Percentiles rank a stretch among this genome's conserved stretches.
phyloP scores from a whole-genome alignment of 1,140 invertebrate genomes.

The Protaetia brevitarsis region DNA sequence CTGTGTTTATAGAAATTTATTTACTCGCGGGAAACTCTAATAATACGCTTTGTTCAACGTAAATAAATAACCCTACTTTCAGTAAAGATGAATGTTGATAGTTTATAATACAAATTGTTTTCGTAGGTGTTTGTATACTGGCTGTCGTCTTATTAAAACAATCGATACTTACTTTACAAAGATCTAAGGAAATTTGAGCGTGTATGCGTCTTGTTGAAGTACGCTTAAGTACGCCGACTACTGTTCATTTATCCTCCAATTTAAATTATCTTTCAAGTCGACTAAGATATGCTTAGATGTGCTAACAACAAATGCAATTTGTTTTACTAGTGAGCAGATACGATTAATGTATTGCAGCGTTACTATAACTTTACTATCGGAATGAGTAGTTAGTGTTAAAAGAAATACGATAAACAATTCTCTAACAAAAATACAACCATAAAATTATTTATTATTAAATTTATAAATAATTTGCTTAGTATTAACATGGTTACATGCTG shows the following conservation, averaged over 20 bases:
- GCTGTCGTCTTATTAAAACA: slow-evolving; percentile 1
- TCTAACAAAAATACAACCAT: too few relatives aligned
- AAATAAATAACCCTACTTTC: neutral
- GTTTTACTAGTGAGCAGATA: too few relatives aligned
- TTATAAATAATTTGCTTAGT: too few relatives aligned
- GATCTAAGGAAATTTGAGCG: neutral
- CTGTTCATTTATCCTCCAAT: neutral
- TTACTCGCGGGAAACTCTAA: slow-evolving; percentile 15
- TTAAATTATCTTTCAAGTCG: neutral
- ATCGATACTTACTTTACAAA: neutral
- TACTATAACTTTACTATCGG: too few relatives aligned
- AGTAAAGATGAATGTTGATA: neutral
- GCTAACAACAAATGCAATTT: too few relatives aligned
- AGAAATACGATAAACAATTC: too few relatives aligned
- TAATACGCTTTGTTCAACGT: slow-evolving; percentile 13
- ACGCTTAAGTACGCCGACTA: too few relatives aligned
- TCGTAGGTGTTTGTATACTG: neutral
- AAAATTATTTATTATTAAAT: too few relatives aligned
- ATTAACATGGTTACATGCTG: too few relatives aligned
- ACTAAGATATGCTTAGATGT: neutral
- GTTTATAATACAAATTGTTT: slow-evolving; percentile 12
- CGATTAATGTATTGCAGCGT: too few relatives aligned
- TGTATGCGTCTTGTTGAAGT: neutral
- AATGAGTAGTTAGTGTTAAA: too few relatives aligned
- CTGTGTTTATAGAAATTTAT: slow-evolving; percentile 8